Evolutionary conservation across 2,797 vertebrate genomes (phyloP), one percentile per base, ranked within the genome.

Genomic region (Leptatherina wallacei): DNA sequence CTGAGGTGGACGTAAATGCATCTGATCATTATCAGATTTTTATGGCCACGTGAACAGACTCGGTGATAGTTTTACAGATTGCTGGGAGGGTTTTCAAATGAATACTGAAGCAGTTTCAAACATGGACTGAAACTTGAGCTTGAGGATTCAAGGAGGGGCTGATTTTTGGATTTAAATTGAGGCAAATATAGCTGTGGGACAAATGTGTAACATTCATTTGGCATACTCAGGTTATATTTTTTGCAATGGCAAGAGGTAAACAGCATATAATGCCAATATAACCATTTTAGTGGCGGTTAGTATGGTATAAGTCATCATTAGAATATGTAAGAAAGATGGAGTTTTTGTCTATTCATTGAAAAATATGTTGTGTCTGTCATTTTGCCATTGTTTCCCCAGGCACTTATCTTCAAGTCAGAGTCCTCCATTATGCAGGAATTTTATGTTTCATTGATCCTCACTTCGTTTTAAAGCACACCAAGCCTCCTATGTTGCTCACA

Each of bases 391-490:
- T 65, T 72, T 66, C 52, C 33, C 77, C 38, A 33, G 66, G 63
- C 29, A 55, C 49, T 62, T 58, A 55, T 30, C 52, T 75, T 77
- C 55, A 29, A 71, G 65, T 56, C 60, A 82, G 62, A 80, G 77
- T 67, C 4, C 71, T 66, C 32, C 33, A 60, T 47, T 61, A 78
- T 55, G 64, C 58, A 65, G 66, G 69, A 55, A 38, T 80, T 38
- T 61, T 66, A 58, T 66, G 55, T 58, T 77, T 71, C 47, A 70
- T 49, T 78, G 56, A 70, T 60, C 54, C 44, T 75, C 59, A 44
- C n/a, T 67, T 74, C 29, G n/a, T 73, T 62, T 62, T 56, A 63
- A 78, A 64, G 55, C 62, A 54, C 56, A 71, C 56, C 51, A 75
- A 18, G 30, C 30, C 59, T 81, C 51, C 32, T 54, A 18, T 64